Percentiles rank a stretch among this genome's conserved stretches.
phyloP scores from a whole-genome alignment of 2,113 vertebrate genomes.

The Casuarius casuarius region DNA sequence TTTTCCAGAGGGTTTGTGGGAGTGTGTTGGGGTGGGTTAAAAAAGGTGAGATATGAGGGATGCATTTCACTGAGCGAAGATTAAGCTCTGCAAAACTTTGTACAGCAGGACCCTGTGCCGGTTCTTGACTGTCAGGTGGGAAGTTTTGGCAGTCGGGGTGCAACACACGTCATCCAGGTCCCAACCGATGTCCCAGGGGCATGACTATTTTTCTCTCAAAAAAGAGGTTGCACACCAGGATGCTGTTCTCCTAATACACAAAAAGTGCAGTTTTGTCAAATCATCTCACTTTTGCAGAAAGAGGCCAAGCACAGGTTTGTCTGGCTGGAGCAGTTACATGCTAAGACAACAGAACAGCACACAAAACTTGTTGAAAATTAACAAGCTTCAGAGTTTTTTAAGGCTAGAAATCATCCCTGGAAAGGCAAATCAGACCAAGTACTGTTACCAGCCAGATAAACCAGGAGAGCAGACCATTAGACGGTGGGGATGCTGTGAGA shows the following conservation, averaged over 20 bases:
- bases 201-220: background rate
- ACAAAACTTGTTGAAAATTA: background rate
- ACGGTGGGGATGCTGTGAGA: background rate
- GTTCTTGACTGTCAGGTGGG: background rate
- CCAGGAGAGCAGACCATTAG: background rate
- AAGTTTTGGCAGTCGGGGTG: background rate
- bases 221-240: no score
- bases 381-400: background rate
- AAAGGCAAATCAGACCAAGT: background rate
- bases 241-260: background rate
- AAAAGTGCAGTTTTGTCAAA: background rate
- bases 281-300: background rate
- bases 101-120: rapidly evolving
- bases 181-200: rapidly evolving
- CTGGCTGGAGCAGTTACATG: background rate
- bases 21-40: background rate
- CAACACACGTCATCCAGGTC: rapidly evolving
- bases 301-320: background rate
- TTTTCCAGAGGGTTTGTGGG: background rate
- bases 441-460: background rate
- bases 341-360: background rate
- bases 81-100: background rate
- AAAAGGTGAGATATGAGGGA: background rate
- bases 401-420: background rate
- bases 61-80: background rate